Conservation (phyloP, 23 tunicate genomes). For the Ciona savignyi region DNA sequence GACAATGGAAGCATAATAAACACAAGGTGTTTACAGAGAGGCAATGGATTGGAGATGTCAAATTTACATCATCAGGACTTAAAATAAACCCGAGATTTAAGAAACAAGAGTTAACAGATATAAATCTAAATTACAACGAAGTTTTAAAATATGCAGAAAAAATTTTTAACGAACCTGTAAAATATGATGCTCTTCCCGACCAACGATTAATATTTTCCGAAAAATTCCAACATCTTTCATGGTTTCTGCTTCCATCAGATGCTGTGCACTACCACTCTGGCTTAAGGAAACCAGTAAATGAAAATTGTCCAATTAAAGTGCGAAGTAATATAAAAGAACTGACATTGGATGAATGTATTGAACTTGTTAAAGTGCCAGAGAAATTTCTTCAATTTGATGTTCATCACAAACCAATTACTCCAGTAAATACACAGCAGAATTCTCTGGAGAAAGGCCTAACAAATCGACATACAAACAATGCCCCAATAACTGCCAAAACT, state of each 20-base stretch:
- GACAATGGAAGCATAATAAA: slow-evolving; percentile 84
- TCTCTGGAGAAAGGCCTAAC: not conserved
- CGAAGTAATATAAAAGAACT: slow-evolving; percentile 22
- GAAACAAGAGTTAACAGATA: not conserved
- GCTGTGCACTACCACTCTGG: slow-evolving; percentile 31
- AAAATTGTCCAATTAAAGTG: slow-evolving; percentile 20
- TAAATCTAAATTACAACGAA: slow-evolving; percentile 16
- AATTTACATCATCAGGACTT: slow-evolving; percentile 39
- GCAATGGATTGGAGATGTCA: slow-evolving; percentile 77
- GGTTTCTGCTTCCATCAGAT: slow-evolving; percentile 96
- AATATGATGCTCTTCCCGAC: slow-evolving; percentile 24
- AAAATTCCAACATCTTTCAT: slow-evolving; percentile 39
- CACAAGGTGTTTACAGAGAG: slow-evolving; percentile 68
- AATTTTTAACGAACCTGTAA: slow-evolving; percentile 20
- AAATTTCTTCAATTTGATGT: too few species aligned
- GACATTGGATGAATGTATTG: slow-evolving; percentile 17
- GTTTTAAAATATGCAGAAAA: slow-evolving; percentile 43
- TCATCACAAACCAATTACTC: slow-evolving; percentile 2
- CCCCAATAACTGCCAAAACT: not conserved
- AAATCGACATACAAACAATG: not conserved
- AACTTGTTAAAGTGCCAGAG: slow-evolving; percentile 10
- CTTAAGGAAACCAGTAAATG: not conserved
- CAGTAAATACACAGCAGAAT: not conserved
- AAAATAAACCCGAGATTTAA: slow-evolving; percentile 7
- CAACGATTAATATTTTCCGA: slow-evolving; percentile 39